A percentile compares a stretch with the other conserved stretches of the same genome.
Conservation (phyloP, 64 coral and sea anemone genomes). For the Dendrophyllia cribrosa region DNA sequence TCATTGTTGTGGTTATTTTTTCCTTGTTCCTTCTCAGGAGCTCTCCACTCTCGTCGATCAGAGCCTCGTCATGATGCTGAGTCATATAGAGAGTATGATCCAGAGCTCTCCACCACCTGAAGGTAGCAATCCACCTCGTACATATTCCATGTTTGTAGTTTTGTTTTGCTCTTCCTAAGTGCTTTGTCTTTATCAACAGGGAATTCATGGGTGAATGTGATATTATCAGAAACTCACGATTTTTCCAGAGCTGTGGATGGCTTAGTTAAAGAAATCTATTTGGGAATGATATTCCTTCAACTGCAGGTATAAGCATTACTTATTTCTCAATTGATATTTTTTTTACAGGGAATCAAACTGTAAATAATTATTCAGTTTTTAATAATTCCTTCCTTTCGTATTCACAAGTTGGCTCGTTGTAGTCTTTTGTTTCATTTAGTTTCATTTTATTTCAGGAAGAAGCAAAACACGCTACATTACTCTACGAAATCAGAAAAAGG, state of each 20-base stretch:
- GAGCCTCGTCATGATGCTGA: slow-evolving; percentile 67
- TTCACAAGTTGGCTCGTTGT: too few relatives aligned
- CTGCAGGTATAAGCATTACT: slow-evolving; percentile 73
- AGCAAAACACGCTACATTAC: slow-evolving; percentile 58
- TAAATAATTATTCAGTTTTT: too few relatives aligned
- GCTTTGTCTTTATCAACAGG: slow-evolving; percentile 17
- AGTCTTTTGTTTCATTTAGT: background rate
- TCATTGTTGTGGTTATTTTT: background rate
- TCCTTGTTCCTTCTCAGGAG: slow-evolving; percentile 48
- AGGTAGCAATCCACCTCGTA: slow-evolving; percentile 41
- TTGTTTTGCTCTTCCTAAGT: background rate
- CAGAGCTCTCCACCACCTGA: slow-evolving; percentile 63
- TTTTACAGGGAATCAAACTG: too few relatives aligned
- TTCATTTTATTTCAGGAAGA: slow-evolving; percentile 69
- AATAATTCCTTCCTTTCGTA: too few relatives aligned
- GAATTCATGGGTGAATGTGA: slow-evolving; percentile 68
- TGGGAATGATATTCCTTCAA: slow-evolving; percentile 94
- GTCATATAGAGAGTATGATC: slow-evolving; percentile 66
- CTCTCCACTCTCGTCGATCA: slow-evolving; percentile 88
- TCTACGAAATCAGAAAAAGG: slow-evolving; percentile 80
- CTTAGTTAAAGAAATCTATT: slow-evolving; percentile 88
- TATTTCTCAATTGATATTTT: background rate
- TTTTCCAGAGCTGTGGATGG: slow-evolving; percentile 86
- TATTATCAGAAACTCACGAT: slow-evolving; percentile 71
- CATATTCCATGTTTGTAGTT: background rate